A percentile compares a stretch with the other conserved stretches of the same genome.
phyloP scores from a whole-genome alignment of 2,888 invertebrate genomes.

The Euclidia mi region DNA sequence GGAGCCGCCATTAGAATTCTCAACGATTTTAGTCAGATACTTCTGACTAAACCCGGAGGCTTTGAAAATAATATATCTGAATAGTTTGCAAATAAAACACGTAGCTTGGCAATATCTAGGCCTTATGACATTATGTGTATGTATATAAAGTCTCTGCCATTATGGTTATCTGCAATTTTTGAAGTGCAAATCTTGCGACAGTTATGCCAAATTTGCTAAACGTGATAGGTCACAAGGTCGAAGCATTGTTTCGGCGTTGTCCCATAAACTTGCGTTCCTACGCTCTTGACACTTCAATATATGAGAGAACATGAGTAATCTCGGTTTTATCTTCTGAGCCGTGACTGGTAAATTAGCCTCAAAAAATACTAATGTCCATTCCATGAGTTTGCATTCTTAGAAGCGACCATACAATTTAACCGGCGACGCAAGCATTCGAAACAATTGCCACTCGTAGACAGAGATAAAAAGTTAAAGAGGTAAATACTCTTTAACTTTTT shows the following conservation, averaged over 20 bases:
- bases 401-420: background rate
- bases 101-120: too few relatives aligned
- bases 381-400: slow-evolving; percentile 9
- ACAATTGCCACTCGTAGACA: background rate
- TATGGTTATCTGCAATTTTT: slow-evolving; percentile 5
- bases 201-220: slow-evolving; percentile 1
- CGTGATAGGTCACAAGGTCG: slow-evolving; percentile 45
- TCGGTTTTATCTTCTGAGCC: background rate
- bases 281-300: slow-evolving; percentile 21
- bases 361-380: slow-evolving; percentile 2
- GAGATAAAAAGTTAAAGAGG: too few relatives aligned
- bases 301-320: slow-evolving; percentile 8
- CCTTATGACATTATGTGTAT: too few relatives aligned
- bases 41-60: too few relatives aligned
- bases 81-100: too few relatives aligned
- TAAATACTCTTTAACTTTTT: too few relatives aligned
- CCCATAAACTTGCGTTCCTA: slow-evolving; percentile 9
- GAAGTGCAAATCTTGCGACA: slow-evolving; percentile 1
- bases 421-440: background rate
- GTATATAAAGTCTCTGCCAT: too few relatives aligned
- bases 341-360: slow-evolving; percentile 1
- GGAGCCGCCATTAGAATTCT: too few relatives aligned
- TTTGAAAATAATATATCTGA: too few relatives aligned
- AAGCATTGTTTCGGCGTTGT: slow-evolving; percentile 29
- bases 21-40: too few relatives aligned